Base-by-base conservation (phyloP, 2,797 vertebrate species). In the Morus bassanus region DNA sequence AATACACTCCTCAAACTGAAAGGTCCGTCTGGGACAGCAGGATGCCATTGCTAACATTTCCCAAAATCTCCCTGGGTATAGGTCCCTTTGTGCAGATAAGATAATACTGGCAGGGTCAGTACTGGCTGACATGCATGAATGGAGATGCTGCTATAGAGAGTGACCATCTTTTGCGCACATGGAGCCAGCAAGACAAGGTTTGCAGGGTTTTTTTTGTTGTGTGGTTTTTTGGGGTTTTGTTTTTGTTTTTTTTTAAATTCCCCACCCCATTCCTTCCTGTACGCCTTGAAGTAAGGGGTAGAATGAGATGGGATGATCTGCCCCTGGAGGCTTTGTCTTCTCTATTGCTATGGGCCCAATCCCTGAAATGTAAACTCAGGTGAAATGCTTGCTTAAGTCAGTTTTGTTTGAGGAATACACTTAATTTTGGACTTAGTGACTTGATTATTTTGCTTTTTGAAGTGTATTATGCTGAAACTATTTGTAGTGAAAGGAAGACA, bases 371-470 rank as follows among this genome's bases (percentile, higher is more conserved):
- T 79, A 89, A 91, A 79, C 70, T 77, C 48, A 63, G 72, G 70
- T 74, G 78, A 84, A 73, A 85, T 74, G 72, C 76, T 82, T 73
- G 68, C 64, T 73, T 48, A 74, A 84, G 30, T 68, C 65, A 81
- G 30, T 73, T 91, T 78, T 95, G 46, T 56, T 63, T 82, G 28
- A 70, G 80, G 67, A 94, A 93, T 74, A 69, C 46, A 48, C n/a
- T 88, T 64, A 65, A 57, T 82, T 84, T 95, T 96, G 84, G 88
- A 96, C 69, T 91, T 64, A 88, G 45, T 63, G 51, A 54, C 80
- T 91, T 89, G 50, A 91, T 93, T 93, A 77, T 85, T 95, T 95
- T 91, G 79, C 93, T 91, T 84, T 96, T 94, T 96, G 75, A 96
- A 97, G 67, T 96, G 73, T 74, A 54, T 96, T 94, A 64, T 91